Evolutionary conservation across 2,888 invertebrate species (phyloP).

Genomic region (Julus scandinavius): DNA sequence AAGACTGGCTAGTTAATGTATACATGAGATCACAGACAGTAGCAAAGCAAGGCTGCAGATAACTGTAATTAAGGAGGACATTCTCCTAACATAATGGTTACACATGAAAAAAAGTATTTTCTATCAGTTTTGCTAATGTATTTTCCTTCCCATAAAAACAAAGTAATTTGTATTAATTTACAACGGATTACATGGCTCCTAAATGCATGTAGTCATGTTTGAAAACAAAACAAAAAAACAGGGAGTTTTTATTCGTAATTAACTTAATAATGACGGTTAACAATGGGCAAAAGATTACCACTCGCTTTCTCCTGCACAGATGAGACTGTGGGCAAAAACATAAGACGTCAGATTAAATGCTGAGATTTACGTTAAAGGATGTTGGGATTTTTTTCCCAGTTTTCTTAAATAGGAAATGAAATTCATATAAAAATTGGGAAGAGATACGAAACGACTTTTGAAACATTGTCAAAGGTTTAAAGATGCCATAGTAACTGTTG

Average conservation of each 20-base stretch:
- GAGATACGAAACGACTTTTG: neutral
- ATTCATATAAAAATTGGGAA: neutral
- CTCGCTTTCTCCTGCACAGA: neutral
- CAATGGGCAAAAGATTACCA: neutral
- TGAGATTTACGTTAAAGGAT: neutral
- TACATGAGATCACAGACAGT: neutral
- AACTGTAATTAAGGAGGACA: neutral
- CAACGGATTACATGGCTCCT: neutral
- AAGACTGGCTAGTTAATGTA: neutral
- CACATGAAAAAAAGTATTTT: neutral
- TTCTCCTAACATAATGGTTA: neutral
- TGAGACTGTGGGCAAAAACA: neutral
- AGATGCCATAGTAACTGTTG: neutral
- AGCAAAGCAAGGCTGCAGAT: neutral
- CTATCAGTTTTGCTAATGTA: neutral
- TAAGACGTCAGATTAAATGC: neutral
- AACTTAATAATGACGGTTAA: neutral
- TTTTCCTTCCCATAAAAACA: neutral
- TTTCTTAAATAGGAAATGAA: neutral
- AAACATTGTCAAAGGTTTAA: neutral
- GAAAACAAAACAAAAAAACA: neutral
- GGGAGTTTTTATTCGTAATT: neutral
- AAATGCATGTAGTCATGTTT: neutral
- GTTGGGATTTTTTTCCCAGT: neutral
- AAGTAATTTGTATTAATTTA: neutral